These are phyloP conservation scores for Dendrolimus punctatus DNA, from an alignment of 1,140 invertebrate species.

Conservation along the genomic window DNA sequence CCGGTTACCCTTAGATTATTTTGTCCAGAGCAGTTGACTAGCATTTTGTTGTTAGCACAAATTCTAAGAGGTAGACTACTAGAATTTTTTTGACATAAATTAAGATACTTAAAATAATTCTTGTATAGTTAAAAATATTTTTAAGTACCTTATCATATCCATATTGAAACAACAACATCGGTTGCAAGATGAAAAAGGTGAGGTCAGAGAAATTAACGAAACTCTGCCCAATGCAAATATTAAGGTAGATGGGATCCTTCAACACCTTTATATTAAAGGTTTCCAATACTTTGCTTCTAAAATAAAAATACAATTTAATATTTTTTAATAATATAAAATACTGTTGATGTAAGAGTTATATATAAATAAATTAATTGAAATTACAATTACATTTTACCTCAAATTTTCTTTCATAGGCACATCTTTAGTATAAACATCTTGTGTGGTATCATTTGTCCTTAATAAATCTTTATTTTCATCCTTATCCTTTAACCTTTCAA, in stretches of 20 bases:
- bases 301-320: slow-evolving; percentile 12
- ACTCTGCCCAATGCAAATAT: slow-evolving; percentile 74
- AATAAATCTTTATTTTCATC: slow-evolving; percentile 32
- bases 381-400: slow-evolving; percentile 6
- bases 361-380: too few relatives aligned
- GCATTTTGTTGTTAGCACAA: too few relatives aligned
- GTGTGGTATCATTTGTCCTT: slow-evolving; percentile 11
- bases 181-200: slow-evolving; percentile 75
- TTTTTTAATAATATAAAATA: not conserved
- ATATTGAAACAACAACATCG: slow-evolving; percentile 71
- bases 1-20: too few relatives aligned
- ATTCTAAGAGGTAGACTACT: too few relatives aligned
- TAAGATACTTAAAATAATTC: too few relatives aligned
- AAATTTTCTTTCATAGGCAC: slow-evolving; percentile 3
- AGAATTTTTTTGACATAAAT: too few relatives aligned
- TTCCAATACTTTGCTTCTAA: slow-evolving; percentile 34
- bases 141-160: slow-evolving; percentile 51
- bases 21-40: too few relatives aligned
- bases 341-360: too few relatives aligned
- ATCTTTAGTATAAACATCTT: not conserved
- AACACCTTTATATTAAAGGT: slow-evolving; percentile 57
- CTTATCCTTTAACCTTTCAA: slow-evolving; percentile 16
- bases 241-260: slow-evolving; percentile 73
- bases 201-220: slow-evolving; percentile 74
- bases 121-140: too few relatives aligned